Evolutionary conservation across 2,113 vertebrate genomes (phyloP).

Genomic region (Grammomys dolichurus): DNA sequence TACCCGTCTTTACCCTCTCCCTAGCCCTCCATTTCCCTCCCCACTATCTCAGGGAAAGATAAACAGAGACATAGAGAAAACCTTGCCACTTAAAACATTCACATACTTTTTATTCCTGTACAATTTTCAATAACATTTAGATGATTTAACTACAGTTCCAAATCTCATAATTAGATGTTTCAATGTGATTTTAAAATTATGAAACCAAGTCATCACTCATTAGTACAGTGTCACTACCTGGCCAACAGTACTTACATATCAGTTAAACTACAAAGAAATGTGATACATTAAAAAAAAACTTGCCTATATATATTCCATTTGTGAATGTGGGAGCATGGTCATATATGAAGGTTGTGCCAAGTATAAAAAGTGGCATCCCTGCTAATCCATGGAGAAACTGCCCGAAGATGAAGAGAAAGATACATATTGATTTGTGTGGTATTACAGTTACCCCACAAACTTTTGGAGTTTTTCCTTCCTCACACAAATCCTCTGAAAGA

Average conservation of each 20-base stretch:
- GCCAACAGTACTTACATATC: neutral
- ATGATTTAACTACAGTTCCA: neutral
- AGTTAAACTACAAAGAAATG: neutral
- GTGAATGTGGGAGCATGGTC: constrained; percentile 84
- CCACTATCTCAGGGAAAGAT: neutral
- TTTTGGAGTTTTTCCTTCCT: too few relatives aligned
- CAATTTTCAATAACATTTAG: neutral
- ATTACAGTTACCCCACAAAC: constrained; percentile 39
- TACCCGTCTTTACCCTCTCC: neutral
- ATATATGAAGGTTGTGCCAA: constrained; percentile 86
- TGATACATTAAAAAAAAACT: constrained; percentile 30
- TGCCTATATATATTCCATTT: constrained; percentile 88
- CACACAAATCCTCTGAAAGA: too few relatives aligned
- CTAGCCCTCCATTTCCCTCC: too few relatives aligned
- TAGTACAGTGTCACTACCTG: neutral
- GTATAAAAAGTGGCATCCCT: constrained; percentile 84
- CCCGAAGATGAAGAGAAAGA: neutral
- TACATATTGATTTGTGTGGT: neutral
- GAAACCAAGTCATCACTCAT: neutral
- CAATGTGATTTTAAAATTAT: neutral
- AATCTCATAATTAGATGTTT: neutral
- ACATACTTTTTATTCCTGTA: neutral
- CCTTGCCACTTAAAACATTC: neutral
- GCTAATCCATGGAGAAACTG: constrained; percentile 59
- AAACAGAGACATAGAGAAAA: neutral